A percentile compares a stretch with the other conserved stretches of the same genome.
phyloP scores from a whole-genome alignment of 2,113 vertebrate genomes.

The Pyxicephalus adspersus region DNA sequence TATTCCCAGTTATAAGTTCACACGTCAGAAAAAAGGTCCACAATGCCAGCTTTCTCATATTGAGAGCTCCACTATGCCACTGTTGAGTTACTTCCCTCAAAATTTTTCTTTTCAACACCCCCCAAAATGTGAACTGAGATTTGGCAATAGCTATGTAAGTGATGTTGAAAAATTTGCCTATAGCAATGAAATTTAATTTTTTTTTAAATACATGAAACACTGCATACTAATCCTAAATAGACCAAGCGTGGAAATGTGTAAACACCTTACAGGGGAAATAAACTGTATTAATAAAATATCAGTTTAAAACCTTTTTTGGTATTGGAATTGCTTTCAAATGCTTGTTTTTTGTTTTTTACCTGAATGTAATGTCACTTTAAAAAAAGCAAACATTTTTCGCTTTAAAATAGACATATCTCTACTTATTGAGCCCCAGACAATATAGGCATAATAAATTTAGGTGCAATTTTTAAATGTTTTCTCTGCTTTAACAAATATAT shows the following conservation, averaged over 20 bases:
- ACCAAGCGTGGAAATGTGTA: constrained; percentile 82
- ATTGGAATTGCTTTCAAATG: constrained; percentile 84
- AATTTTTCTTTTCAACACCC: constrained; percentile 63
- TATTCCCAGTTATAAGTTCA: constrained; percentile 77
- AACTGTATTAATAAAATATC: constrained; percentile 98
- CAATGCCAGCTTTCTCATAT: constrained; percentile 99
- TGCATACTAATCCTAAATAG: constrained; percentile 76
- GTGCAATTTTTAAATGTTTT: too few species aligned
- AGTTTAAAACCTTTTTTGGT: constrained; percentile 86
- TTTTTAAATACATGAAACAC: constrained; percentile 72
- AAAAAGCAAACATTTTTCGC: too few species aligned
- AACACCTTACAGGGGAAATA: constrained; percentile 90
- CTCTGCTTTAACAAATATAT: too few species aligned
- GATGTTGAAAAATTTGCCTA: constrained; percentile 90
- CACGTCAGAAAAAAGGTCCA: constrained; percentile 80
- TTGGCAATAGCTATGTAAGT: constrained; percentile 85
- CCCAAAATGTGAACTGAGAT: constrained; percentile 80
- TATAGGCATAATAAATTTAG: too few species aligned
- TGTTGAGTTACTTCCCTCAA: constrained; percentile 79
- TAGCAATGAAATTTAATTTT: constrained; percentile 80
- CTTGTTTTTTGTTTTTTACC: constrained; percentile 67
- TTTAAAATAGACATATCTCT: too few species aligned
- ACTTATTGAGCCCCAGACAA: background rate
- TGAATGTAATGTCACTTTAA: constrained; percentile 73
- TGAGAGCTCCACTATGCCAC: constrained; percentile 99